These are phyloP conservation scores for Amphimallon solstitiale DNA, from an alignment of 2,888 invertebrate genomes.

Conservation along the genomic window DNA sequence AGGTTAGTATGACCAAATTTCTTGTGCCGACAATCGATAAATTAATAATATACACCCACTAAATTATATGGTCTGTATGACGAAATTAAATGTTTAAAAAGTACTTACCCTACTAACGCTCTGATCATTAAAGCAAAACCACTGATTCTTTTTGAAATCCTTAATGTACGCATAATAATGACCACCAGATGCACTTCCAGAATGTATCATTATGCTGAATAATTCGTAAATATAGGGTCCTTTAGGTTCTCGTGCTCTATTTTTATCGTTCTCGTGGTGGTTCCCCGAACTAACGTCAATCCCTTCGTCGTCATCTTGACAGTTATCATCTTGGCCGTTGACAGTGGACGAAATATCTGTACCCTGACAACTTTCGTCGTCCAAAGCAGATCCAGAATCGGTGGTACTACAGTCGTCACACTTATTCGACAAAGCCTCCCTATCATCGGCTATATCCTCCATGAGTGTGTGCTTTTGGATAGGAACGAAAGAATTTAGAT, in stretches of 20 bases:
- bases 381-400: conserved; percentile 75
- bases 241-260: conserved; percentile 61
- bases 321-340: conserved; percentile 60
- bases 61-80: background rate
- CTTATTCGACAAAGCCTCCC: conserved; percentile 62
- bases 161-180: conserved; percentile 94
- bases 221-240: conserved; percentile 86
- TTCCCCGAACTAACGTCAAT: conserved; percentile 70
- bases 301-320: conserved; percentile 73
- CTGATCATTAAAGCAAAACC: conserved; percentile 92
- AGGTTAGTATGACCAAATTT: no score
- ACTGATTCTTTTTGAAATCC: conserved; percentile 77
- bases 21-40: no score
- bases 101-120: conserved; percentile 73
- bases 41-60: background rate
- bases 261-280: conserved; percentile 67
- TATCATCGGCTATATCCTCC: conserved; percentile 62
- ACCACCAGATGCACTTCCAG: conserved; percentile 89
- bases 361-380: conserved; percentile 69
- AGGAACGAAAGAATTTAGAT: conserved; percentile 78
- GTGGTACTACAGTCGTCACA: conserved; percentile 76
- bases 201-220: conserved; percentile 92
- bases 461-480: conserved; percentile 50
- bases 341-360: conserved; percentile 60
- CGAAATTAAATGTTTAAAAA: conserved; percentile 6